Percentiles rank a stretch among this genome's conserved stretches.
These are phyloP conservation scores for Margarornis squamiger DNA, from an alignment of 2,797 vertebrate genomes.

Conservation along the genomic window DNA sequence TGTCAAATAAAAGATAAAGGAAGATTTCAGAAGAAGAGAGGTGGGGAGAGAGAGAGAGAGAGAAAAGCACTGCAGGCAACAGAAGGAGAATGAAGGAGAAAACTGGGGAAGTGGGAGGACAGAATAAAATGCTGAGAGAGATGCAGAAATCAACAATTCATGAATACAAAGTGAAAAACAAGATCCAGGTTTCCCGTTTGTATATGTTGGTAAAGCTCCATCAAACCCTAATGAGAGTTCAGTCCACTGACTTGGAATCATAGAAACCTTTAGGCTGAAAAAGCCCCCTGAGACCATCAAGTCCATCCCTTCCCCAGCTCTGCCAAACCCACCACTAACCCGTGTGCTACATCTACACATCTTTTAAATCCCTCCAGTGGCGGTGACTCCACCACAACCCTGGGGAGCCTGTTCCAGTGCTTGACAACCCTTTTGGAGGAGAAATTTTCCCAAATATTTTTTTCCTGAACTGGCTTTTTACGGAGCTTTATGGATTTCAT, in stretches of 20 bases:
- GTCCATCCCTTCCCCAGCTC: not conserved
- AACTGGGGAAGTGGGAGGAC: not conserved
- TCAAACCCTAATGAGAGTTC: not conserved
- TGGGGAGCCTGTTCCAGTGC: not conserved
- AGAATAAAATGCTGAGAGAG: not conserved
- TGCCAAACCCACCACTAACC: not conserved
- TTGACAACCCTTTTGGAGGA: not conserved
- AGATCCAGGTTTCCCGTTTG: not conserved
- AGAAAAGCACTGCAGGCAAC: not conserved
- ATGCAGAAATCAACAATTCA: not conserved
- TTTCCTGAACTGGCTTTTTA: not conserved
- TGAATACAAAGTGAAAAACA: not conserved
- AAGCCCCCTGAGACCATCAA: not conserved
- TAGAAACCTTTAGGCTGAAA: not conserved
- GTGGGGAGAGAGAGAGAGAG: no score
- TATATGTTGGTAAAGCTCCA: not conserved
- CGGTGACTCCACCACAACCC: not conserved
- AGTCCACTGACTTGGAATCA: not conserved
- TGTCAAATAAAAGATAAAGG: not conserved
- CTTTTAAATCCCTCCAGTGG: not conserved
- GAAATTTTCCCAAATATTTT: not conserved
- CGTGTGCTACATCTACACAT: not conserved
- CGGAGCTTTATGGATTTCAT: not conserved
- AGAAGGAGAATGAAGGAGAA: not conserved
- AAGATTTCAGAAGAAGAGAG: not conserved